These are phyloP conservation scores for Seira ritae DNA, from an alignment of 2,888 invertebrate genomes.

Conservation along the genomic window DNA sequence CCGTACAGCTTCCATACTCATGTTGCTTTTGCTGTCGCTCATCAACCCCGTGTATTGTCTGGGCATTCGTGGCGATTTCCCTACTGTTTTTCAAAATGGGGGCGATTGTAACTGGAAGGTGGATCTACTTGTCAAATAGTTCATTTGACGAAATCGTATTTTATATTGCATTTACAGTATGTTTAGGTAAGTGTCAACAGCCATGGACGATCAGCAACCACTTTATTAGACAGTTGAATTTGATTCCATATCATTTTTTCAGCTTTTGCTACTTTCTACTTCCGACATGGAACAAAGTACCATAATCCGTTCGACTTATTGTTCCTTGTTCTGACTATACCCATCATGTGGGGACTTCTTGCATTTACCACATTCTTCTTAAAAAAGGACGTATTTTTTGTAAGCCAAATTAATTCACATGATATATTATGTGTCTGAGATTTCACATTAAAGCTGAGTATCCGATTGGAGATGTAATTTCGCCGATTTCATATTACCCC, in stretches of 20 bases:
- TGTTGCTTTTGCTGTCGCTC: conserved; percentile 68
- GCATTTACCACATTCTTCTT: conserved; percentile 66
- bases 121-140: conserved; percentile 65
- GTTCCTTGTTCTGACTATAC: conserved; percentile 60
- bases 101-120: conserved; percentile 67
- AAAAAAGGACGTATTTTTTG: conserved; percentile 68
- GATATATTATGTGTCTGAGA: neutral
- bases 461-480: neutral
- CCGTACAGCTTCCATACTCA: conserved; percentile 55
- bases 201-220: neutral
- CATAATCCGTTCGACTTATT: conserved; percentile 65
- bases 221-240: neutral
- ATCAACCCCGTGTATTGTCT: conserved; percentile 65
- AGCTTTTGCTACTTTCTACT: conserved; percentile 67
- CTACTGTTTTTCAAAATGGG: conserved; percentile 69
- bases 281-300: conserved; percentile 67
- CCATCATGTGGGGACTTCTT: conserved; percentile 64
- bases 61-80: conserved; percentile 66
- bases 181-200: conserved; percentile 51
- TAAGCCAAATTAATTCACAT: conserved; percentile 37
- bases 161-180: conserved; percentile 67
- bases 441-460: neutral
- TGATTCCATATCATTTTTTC: neutral
- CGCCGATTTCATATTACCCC: neutral
- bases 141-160: conserved; percentile 67